Conservation (phyloP, 2,888 invertebrate genomes). For the Embidobia sp. region DNA sequence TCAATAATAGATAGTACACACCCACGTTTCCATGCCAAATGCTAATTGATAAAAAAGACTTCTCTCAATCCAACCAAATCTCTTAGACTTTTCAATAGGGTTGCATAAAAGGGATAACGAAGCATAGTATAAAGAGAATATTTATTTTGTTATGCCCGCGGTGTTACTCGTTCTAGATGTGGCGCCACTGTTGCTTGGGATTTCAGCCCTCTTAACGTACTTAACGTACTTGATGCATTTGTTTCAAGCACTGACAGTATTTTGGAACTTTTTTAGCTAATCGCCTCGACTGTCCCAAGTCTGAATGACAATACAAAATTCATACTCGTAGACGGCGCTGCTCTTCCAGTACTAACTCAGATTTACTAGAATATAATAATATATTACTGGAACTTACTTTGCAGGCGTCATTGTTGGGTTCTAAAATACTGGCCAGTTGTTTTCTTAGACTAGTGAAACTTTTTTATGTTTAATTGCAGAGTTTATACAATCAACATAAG, state of each 20-base stretch:
- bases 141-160: slow-evolving; percentile 79
- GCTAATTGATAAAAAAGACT: too few species aligned
- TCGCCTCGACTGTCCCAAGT: too few species aligned
- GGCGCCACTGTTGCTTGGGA: slow-evolving; percentile 67
- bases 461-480: slow-evolving; percentile 41
- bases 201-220: slow-evolving; percentile 27
- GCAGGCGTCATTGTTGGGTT: slow-evolving; percentile 9
- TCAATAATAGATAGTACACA: too few species aligned
- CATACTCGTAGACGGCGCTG: slow-evolving; percentile 2
- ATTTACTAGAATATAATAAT: too few species aligned
- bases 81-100: too few species aligned
- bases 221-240: slow-evolving; percentile 42
- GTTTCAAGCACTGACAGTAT: slow-evolving; percentile 8
- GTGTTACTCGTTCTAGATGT: slow-evolving; percentile 74
- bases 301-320: slow-evolving; percentile 11
- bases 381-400: too few species aligned
- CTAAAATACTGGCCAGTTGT: slow-evolving; percentile 11
- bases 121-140: slow-evolving; percentile 77
- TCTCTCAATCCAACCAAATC: too few species aligned
- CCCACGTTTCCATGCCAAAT: too few species aligned
- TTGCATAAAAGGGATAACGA: slow-evolving; percentile 56
- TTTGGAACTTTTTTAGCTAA: slow-evolving; percentile 23
- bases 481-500: slow-evolving; percentile 41
- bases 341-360: too few species aligned
- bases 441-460: background rate